Conservation (phyloP, 2,113 vertebrate genomes). For the Craseonycteris thonglongyai region DNA sequence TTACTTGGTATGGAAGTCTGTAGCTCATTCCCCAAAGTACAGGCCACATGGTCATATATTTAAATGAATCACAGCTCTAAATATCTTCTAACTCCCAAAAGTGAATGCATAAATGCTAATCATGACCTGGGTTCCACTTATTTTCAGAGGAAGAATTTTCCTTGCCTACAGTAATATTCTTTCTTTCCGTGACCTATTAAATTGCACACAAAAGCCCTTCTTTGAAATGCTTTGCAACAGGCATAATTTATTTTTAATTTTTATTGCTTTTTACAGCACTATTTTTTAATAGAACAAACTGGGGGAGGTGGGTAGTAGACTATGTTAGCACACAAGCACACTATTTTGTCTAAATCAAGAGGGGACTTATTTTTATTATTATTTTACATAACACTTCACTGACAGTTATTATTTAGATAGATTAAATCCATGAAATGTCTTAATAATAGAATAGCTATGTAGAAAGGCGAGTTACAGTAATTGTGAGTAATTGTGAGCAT, state of each 20-base stretch:
- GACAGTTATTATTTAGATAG: background rate
- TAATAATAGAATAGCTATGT: conserved; percentile 46
- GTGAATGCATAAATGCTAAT: background rate
- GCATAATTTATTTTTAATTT: conserved; percentile 59
- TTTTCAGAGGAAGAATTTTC: conserved; percentile 41
- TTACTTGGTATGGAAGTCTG: background rate
- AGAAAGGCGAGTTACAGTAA: conserved; percentile 58
- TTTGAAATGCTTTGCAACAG: conserved; percentile 7
- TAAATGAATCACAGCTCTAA: background rate
- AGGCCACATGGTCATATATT: background rate
- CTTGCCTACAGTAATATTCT: conserved; percentile 20
- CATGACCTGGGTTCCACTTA: background rate
- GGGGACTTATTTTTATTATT: conserved; percentile 53
- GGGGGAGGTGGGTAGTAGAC: conserved; percentile 46
- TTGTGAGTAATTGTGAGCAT: background rate
- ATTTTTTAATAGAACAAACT: conserved; percentile 59
- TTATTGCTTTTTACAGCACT: conserved; percentile 44
- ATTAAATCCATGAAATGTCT: conserved; percentile 33
- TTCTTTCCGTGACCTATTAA: conserved; percentile 32
- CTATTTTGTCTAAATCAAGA: conserved; percentile 44
- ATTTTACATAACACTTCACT: conserved; percentile 36
- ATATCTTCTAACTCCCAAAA: background rate
- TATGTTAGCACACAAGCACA: conserved; percentile 30
- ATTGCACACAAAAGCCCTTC: conserved; percentile 43
- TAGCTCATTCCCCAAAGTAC: background rate